Percentiles rank a stretch among this genome's conserved stretches.
Conservation (phyloP, 2,888 invertebrate genomes). For the Pseudococcus longispinus region DNA sequence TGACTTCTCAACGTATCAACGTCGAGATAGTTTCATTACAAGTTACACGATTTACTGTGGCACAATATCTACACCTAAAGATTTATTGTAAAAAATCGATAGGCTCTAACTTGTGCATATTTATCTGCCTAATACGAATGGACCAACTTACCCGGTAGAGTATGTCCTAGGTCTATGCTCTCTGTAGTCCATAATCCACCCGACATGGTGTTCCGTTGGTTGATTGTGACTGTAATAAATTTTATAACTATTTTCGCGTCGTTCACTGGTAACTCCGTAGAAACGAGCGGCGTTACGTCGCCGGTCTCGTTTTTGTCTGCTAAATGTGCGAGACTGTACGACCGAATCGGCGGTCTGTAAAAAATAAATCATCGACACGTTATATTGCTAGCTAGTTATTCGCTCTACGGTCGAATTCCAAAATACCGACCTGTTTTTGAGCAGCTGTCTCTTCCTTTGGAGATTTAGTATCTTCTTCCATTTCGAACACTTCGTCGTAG, state of each 20-base stretch:
- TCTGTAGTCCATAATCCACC: conserved; percentile 95
- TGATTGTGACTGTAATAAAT: conserved; percentile 92
- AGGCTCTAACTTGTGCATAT: conserved; percentile 52
- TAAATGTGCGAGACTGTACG: conserved; percentile 40
- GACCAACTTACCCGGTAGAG: conserved; percentile 71
- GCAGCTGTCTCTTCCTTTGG: conserved; percentile 22
- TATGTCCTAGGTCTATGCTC: conserved; percentile 82
- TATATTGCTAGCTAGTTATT: not conserved
- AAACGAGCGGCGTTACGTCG: conserved; percentile 68
- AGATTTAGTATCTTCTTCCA: conserved; percentile 51
- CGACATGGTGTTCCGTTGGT: conserved; percentile 92
- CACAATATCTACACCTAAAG: conserved; percentile 54
- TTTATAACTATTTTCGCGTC: conserved; percentile 75
- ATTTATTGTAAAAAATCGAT: conserved; percentile 4
- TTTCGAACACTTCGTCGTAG: conserved; percentile 45
- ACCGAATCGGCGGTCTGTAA: conserved; percentile 36
- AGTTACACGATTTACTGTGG: conserved; percentile 27
- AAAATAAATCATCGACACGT: not conserved
- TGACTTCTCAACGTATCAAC: not conserved
- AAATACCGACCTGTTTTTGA: conserved; percentile 18
- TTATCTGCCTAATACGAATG: not conserved
- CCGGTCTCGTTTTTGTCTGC: conserved; percentile 48
- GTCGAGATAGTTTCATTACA: not conserved
- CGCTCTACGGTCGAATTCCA: not conserved
- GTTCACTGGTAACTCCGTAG: conserved; percentile 91